Percentiles rank a stretch among this genome's conserved stretches.
These are phyloP conservation scores for Periplaneta americana DNA, from an alignment of 1,140 invertebrate genomes.

Conservation along the genomic window DNA sequence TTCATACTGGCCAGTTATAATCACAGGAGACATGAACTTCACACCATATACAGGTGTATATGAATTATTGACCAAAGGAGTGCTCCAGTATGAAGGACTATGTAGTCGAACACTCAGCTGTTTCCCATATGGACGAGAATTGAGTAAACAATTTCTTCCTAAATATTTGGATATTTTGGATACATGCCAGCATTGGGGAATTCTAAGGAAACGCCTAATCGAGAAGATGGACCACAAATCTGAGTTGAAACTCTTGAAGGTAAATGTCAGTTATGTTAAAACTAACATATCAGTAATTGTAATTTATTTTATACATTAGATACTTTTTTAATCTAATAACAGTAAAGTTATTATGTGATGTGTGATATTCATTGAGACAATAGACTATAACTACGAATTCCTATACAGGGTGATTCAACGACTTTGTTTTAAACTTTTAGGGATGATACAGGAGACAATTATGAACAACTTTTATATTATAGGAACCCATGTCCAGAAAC, in stretches of 20 bases:
- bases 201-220: neutral
- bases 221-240: neutral
- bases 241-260: neutral
- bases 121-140: neutral
- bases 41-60: constrained; percentile 8
- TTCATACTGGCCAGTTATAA: constrained; percentile 5
- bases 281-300: no score
- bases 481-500: no score
- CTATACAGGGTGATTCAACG: no score
- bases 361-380: no score
- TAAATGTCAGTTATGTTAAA: no score
- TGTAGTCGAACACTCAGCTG: constrained; percentile 1
- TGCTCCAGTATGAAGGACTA: constrained; percentile 10
- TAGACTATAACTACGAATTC: no score
- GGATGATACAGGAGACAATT: no score
- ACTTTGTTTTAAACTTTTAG: no score
- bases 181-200: constrained; percentile 9
- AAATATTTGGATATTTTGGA: neutral
- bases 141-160: constrained; percentile 11
- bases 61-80: neutral
- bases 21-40: constrained; percentile 17
- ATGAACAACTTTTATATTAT: no score
- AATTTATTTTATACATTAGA: no score
- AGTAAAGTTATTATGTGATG: no score
- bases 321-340: no score